phyloP scores from a whole-genome alignment of 2,113 vertebrate species.

The Cebus imitator region DNA sequence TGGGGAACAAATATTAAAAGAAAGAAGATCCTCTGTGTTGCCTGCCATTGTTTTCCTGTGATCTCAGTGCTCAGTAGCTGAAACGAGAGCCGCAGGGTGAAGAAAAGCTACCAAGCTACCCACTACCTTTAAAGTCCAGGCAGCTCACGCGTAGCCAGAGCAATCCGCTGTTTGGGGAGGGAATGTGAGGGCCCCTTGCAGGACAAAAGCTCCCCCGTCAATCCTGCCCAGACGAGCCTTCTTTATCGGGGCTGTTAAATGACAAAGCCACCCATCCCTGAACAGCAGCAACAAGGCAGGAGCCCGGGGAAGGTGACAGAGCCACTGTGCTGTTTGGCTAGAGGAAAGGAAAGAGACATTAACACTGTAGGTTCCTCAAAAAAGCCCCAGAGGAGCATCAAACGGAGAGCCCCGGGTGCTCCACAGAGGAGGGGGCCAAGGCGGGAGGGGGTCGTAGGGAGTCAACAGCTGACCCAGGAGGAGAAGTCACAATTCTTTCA shows the following conservation, averaged over 20 bases:
- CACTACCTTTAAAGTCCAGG: neutral
- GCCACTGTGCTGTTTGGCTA: neutral
- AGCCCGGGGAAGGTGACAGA: neutral
- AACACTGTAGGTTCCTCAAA: neutral
- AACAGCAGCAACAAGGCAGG: neutral
- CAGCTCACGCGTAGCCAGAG: neutral
- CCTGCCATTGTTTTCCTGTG: neutral
- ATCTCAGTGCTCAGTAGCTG: neutral
- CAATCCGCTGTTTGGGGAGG: neutral
- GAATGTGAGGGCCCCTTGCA: neutral
- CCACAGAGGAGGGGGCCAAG: neutral
- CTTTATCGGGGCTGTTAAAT: neutral
- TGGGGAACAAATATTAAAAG: neutral
- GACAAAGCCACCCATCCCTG: neutral
- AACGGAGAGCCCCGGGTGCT: neutral
- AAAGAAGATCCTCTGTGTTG: neutral
- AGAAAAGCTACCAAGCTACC: neutral
- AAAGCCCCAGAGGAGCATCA: fast-evolving
- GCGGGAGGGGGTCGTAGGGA: too few relatives aligned
- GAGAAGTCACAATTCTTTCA: neutral
- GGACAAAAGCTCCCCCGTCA: neutral
- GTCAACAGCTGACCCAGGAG: too few relatives aligned
- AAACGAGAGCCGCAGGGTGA: neutral
- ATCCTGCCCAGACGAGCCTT: neutral
- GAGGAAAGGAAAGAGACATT: neutral